Conservation (phyloP, 2,113 vertebrate species). For the Psammodynastes pulverulentus region DNA sequence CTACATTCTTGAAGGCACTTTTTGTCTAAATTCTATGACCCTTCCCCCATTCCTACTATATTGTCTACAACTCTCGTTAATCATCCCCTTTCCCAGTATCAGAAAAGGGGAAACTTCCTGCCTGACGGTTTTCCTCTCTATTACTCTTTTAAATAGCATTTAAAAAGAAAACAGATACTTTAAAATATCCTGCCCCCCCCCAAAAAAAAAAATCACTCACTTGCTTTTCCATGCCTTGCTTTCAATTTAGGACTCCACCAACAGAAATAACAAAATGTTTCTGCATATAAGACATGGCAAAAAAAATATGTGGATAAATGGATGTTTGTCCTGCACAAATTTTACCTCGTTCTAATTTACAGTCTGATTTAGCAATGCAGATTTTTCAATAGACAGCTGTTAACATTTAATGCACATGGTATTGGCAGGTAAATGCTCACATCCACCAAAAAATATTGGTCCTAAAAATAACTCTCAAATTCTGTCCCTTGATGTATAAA, state of each 20-base stretch:
- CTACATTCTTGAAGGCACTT: slow-evolving; percentile 86
- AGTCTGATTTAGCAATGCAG: background rate
- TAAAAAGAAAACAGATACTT: slow-evolving; percentile 57
- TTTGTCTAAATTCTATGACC: slow-evolving; percentile 87
- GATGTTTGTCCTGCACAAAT: slow-evolving; percentile 16
- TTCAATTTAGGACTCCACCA: slow-evolving; percentile 42
- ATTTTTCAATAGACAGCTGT: background rate
- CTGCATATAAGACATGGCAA: slow-evolving; percentile 41
- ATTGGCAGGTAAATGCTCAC: background rate
- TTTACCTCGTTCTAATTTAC: slow-evolving; percentile 6
- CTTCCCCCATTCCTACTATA: slow-evolving; percentile 59
- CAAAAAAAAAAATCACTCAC: slow-evolving; percentile 47
- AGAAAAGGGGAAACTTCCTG: slow-evolving; percentile 53
- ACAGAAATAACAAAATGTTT: slow-evolving; percentile 42
- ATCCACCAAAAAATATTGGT: background rate
- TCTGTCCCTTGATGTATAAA: background rate
- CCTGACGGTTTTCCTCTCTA: slow-evolving; percentile 73
- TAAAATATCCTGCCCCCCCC: slow-evolving; percentile 23
- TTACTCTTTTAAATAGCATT: slow-evolving; percentile 60
- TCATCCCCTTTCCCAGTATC: slow-evolving; percentile 76
- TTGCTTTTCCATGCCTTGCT: slow-evolving; percentile 61
- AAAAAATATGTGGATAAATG: slow-evolving; percentile 25
- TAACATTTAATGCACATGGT: background rate
- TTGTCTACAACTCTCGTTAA: slow-evolving; percentile 76
- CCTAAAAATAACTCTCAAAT: background rate